phyloP scores from a whole-genome alignment of 2,797 vertebrate species.

The Chloroceryle amazona region DNA sequence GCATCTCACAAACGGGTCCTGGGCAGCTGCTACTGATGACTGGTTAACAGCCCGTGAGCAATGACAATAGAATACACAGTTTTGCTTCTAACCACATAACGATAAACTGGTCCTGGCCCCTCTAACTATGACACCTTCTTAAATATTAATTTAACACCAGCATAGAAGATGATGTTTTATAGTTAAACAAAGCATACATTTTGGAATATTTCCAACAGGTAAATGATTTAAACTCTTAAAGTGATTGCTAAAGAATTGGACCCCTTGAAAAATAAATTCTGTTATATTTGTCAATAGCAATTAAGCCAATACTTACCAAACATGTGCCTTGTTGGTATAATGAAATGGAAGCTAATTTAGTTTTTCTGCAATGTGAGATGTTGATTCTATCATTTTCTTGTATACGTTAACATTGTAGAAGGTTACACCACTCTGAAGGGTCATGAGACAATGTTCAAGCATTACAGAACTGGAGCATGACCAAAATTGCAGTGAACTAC shows the following conservation, averaged over 20 bases:
- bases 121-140: too few species aligned
- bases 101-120: too few species aligned
- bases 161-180: background rate
- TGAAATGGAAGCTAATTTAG: background rate
- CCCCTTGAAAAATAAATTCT: background rate
- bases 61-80: too few species aligned
- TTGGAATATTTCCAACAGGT: background rate
- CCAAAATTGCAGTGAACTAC: background rate
- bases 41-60: too few species aligned
- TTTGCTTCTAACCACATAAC: too few species aligned
- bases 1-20: too few species aligned
- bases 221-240: background rate
- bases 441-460: fast-evolving
- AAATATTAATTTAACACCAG: background rate
- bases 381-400: background rate
- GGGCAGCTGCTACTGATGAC: too few species aligned
- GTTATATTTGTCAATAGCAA: background rate
- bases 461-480: background rate
- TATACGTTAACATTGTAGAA: background rate
- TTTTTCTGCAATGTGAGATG: background rate
- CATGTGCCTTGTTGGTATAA: background rate
- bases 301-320: background rate
- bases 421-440: background rate
- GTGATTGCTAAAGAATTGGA: background rate
- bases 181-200: background rate